Evolutionary conservation across 2,113 vertebrate genomes (phyloP).

Genomic region (Ascaphus truei): DNA sequence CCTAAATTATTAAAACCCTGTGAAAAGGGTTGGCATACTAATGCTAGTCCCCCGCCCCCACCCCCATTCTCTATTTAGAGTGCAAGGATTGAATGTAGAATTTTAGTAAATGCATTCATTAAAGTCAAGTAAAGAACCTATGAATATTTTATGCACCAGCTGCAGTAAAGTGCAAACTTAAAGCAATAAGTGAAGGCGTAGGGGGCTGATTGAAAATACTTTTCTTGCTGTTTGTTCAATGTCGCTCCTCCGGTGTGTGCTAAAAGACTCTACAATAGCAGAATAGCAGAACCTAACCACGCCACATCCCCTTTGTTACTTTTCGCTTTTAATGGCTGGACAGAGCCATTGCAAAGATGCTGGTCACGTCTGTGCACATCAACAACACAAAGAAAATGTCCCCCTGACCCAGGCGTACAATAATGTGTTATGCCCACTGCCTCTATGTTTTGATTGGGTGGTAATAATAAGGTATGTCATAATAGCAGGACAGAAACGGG

Average conservation of each 20-base stretch:
- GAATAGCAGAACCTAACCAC: too few species aligned
- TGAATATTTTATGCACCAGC: slow-evolving; percentile 33
- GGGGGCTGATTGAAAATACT: slow-evolving; percentile 35
- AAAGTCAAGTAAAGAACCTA: slow-evolving; percentile 28
- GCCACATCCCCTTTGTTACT: too few species aligned
- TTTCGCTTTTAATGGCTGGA: not conserved
- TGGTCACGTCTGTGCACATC: too few species aligned
- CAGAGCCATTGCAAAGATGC: too few species aligned
- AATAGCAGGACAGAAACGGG: too few species aligned
- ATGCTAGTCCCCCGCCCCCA: not conserved
- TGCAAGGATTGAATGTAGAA: slow-evolving; percentile 17
- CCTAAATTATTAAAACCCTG: slow-evolving; percentile 35
- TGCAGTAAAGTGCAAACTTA: slow-evolving; percentile 34
- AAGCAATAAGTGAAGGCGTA: slow-evolving; percentile 21
- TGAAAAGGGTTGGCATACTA: slow-evolving; percentile 37
- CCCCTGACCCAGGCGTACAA: too few species aligned
- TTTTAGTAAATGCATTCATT: slow-evolving; percentile 29
- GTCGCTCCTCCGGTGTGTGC: not conserved
- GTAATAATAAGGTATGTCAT: too few species aligned
- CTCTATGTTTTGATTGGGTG: too few species aligned
- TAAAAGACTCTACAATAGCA: not conserved
- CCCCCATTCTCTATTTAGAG: slow-evolving; percentile 11
- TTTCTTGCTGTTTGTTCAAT: slow-evolving; percentile 21
- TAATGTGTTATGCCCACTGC: too few species aligned
- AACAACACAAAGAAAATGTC: too few species aligned